Percentiles rank a stretch among this genome's conserved stretches.
phyloP scores from a whole-genome alignment of 2,113 vertebrate genomes.

The Oxyruncus cristatus region DNA sequence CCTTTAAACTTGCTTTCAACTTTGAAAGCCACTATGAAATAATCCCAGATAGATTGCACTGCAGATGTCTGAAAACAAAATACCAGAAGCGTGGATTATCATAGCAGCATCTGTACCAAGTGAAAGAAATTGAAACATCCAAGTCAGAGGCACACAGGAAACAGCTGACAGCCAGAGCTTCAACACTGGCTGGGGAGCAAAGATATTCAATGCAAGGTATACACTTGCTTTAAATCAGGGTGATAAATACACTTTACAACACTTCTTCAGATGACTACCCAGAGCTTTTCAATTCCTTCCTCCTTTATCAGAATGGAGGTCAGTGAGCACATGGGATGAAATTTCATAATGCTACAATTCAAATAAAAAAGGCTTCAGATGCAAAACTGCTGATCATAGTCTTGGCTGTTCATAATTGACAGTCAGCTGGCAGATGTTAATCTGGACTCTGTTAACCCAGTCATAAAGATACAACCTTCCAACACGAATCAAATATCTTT shows the following conservation, averaged over 20 bases:
- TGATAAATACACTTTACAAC: not conserved
- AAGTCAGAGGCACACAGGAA: not conserved
- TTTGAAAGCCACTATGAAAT: not conserved
- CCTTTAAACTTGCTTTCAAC: not conserved
- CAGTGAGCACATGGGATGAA: not conserved
- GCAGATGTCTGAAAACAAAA: not conserved
- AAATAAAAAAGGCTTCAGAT: not conserved
- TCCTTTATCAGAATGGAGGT: not conserved
- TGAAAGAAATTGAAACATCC: not conserved
- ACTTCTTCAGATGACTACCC: not conserved
- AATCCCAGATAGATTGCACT: not conserved
- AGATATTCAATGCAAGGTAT: not conserved
- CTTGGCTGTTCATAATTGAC: not conserved
- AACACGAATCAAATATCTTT: not conserved
- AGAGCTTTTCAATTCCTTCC: not conserved
- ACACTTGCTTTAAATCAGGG: not conserved
- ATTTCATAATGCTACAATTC: not conserved
- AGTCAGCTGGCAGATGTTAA: not conserved
- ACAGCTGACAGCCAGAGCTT: accelerated
- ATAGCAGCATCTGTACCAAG: not conserved
- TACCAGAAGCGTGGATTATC: not conserved
- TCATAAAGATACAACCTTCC: not conserved
- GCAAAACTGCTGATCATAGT: not conserved
- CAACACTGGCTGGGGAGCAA: not conserved
- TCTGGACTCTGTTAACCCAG: not conserved